Evolutionary conservation across 2,888 invertebrate species (phyloP), one percentile per base, ranked within the genome.

Genomic region (Ectobius pallidus): DNA sequence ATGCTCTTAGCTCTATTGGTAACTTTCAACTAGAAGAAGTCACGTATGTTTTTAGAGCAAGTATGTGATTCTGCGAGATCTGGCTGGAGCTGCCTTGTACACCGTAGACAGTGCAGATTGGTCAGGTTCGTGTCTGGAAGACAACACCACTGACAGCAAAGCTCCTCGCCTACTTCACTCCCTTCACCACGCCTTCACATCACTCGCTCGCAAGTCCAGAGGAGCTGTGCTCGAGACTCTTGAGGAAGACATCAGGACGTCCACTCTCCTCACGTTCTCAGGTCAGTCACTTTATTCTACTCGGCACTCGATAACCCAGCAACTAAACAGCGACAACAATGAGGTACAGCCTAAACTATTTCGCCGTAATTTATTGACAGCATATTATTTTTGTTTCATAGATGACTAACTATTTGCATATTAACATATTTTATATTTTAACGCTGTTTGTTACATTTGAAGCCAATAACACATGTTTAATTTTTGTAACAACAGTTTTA

Each of bases 51-150:
- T 49, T 11, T 74, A 86, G 86, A 90, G 90, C 14, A 92, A 92
- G 81, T 93, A 93, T 81, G 87, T 89, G 0, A 81, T 92, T 32
- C 87, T 93, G 14, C 86, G 92, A 0, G 90, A 91, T 2, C 82
- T 93, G 11, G 92, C 90, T 0, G 92, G 92, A 1, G 81, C 91
- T 25, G 91, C 90, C 0, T 81, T 93, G 63, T 84, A 84, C 75
- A 79, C 83, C 0, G 83, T 89, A 0, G 88, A 90, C 71, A 86
- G 86, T 55, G 92, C 92, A 77, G 83, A 84, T 46, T 86, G 86
- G 69, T 84, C 84, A 0, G 83, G 77, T 63, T 49, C 74, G 30
- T 78, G 79, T 68, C 34, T 27, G 6, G 61, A 55, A 27, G 63
- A 70, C 9, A 68, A 62, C 46, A 34, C 58, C 27, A 62, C 52